These are phyloP conservation scores for Nomada goodeniana DNA, from an alignment of 2,888 invertebrate genomes.

Conservation along the genomic window DNA sequence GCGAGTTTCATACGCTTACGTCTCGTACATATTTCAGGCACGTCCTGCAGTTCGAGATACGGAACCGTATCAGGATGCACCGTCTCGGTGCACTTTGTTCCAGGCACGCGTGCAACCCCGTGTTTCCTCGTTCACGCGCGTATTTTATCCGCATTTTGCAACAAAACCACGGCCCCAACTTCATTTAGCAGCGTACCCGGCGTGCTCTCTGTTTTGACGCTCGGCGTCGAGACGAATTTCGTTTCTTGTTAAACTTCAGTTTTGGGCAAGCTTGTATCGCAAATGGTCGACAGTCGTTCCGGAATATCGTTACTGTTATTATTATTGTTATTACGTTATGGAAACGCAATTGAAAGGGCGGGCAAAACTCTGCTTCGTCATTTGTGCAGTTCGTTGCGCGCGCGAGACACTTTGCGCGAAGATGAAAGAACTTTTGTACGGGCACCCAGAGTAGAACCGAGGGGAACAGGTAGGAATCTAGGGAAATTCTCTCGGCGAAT, in stretches of 20 bases:
- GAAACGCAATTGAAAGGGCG: background rate
- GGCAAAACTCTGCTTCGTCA: background rate
- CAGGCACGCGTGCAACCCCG: conserved; percentile 27
- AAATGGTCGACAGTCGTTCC: background rate
- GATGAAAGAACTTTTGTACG: background rate
- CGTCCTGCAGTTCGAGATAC: conserved; percentile 67
- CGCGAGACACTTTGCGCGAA: background rate
- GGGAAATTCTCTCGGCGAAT: background rate
- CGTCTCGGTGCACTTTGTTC: conserved; percentile 57
- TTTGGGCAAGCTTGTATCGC: background rate
- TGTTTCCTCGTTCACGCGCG: conserved; percentile 13
- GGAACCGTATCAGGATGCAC: conserved; percentile 70
- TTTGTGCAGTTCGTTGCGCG: background rate
- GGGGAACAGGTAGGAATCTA: too few relatives aligned
- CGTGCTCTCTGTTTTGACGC: conserved; percentile 15
- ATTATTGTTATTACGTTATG: too few relatives aligned
- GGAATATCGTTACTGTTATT: too few relatives aligned
- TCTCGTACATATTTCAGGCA: conserved; percentile 72
- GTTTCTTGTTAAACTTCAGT: conserved; percentile 22
- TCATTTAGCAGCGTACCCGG: conserved; percentile 17
- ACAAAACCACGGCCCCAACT: conserved; percentile 23
- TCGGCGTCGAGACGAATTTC: conserved; percentile 6
- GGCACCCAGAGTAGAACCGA: too few relatives aligned
- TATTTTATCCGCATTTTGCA: conserved; percentile 18
- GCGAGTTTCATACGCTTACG: conserved; percentile 71